phyloP scores from a whole-genome alignment of 2,797 vertebrate genomes.

The Hydrophis major region DNA sequence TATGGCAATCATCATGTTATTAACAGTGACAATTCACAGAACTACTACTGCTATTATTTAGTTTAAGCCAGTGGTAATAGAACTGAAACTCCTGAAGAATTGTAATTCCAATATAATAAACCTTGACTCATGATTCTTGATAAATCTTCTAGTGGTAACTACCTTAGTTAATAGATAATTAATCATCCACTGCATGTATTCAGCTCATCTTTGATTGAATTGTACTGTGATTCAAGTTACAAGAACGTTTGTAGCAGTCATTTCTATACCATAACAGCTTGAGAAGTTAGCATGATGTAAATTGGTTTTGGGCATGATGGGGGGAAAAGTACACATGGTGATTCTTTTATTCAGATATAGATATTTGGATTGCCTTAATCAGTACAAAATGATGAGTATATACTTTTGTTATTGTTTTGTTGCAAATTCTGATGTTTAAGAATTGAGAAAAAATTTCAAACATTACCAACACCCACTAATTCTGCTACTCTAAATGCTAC shows the following conservation, averaged over 20 bases:
- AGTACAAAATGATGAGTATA: not conserved
- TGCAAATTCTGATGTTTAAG: not conserved
- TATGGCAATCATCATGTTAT: not conserved
- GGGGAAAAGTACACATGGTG: not conserved
- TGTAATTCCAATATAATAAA: not conserved
- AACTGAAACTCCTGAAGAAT: not conserved
- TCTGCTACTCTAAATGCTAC: not conserved
- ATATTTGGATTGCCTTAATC: not conserved
- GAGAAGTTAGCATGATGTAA: not conserved
- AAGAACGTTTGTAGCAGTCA: not conserved
- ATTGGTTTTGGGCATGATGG: not conserved
- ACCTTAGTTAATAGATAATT: not conserved
- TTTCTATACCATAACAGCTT: not conserved
- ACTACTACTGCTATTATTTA: not conserved
- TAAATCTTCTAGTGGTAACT: not conserved
- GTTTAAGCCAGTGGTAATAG: not conserved
- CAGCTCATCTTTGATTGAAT: not conserved
- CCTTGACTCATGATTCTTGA: not conserved
- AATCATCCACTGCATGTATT: not conserved
- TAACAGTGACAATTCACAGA: not conserved
- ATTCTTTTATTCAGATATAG: not conserved
- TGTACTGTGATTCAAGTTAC: not conserved
- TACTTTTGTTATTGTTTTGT: not conserved
- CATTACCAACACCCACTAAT: not conserved
- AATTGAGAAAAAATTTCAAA: not conserved